Base-by-base conservation (phyloP, 2,888 invertebrate genomes). In the Volucella zonaria region DNA sequence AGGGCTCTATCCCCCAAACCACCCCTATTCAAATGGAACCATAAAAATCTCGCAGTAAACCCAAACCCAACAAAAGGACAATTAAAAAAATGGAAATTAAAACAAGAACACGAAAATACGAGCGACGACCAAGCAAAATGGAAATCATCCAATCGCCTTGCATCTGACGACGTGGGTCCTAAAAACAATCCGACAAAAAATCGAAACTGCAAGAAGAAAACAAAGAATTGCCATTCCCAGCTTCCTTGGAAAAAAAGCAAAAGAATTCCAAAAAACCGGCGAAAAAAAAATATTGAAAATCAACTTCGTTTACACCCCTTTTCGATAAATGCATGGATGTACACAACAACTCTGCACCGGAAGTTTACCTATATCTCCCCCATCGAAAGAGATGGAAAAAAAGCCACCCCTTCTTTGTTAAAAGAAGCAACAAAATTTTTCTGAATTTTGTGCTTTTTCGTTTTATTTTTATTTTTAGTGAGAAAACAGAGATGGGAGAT, bases 271-370 rank as follows among this genome's bases (percentile, higher is more conserved):
- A 77, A 54, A 82, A 23, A 73, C 43, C 38, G 52, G 51, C 45
- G 9, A 3, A 40, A 52, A 67, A 77, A 83, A 74, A 75, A 52
- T 74, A 52, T 70, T 56, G 82, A 86, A 88, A 87, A 88, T 87
- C 87, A 87, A 87, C 87, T 88, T 88, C 87, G 87, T 87, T 88
- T 88, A 88, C 87, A 87, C 87, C 87, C 87, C 87, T 87, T 80
- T 82, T 83, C 79, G 82, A 78, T 85, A 82, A 86, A 79, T 86
- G 82, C 86, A 82, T 80, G 78, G 86, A 86, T 80, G 82, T 77
- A 64, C 51, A 61, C 71, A 59, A 68, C 76, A 43, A 61, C 76
- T 77, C 81, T 68, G 68, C 73, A 77, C 71, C 85, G 81, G 85
- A 81, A 81, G 76, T 85, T 81, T 77, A 81, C 81, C 76, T 80